Base-by-base conservation (phyloP, 2,888 invertebrate species). In the Ceratothoa steindachneri region DNA sequence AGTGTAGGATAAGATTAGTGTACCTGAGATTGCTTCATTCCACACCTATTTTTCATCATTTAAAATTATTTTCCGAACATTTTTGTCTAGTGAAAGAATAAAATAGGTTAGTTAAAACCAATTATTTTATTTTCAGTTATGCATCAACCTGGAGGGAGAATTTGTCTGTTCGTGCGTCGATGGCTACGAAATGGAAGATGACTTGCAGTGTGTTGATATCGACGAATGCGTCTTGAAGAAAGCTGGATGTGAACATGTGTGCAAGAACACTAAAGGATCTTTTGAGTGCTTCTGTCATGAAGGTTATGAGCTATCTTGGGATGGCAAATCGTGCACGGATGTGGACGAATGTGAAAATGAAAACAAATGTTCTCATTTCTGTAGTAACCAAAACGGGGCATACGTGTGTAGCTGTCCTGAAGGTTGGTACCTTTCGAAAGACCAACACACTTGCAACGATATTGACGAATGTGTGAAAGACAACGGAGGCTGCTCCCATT, bases 391-490 rank as follows among this genome's bases (percentile, higher is more conserved):
- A 55, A 82, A 86, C 0, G 89, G 89, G 0, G 85, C 86, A 28
- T 89, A 87, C 81, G 84, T 84, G 67, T 89, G 89, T 81, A 83
- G 84, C n/a, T 89, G 89, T 81, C 87, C 87, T 0, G 71, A 82
- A 5, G 87, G 87, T 0, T 88, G 85, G 68, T 69, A 55, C 72
- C 83, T 67, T 83, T 84, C 71, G 81, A 83, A 1, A 82, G 84
- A 80, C 66, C 72, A 76, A 15, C 75, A 75, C 55, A 71, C 74
- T 0, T 81, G 81, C 66, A 30, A 65, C 5, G 84, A 84, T 77
- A 77, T 82, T 19, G 81, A 84, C 77, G 84, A 84, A 74, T 80
- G 80, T 30, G 55, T 30, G 51, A 29, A 66, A 15, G 73, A 55
- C 7, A 24, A 24, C 1, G 75, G 70, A 1, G 67, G 66, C 7